A percentile compares a stretch with the other conserved stretches of the same genome.
Conservation (phyloP, 2,113 vertebrate species). For the Tupaia chinensis region DNA sequence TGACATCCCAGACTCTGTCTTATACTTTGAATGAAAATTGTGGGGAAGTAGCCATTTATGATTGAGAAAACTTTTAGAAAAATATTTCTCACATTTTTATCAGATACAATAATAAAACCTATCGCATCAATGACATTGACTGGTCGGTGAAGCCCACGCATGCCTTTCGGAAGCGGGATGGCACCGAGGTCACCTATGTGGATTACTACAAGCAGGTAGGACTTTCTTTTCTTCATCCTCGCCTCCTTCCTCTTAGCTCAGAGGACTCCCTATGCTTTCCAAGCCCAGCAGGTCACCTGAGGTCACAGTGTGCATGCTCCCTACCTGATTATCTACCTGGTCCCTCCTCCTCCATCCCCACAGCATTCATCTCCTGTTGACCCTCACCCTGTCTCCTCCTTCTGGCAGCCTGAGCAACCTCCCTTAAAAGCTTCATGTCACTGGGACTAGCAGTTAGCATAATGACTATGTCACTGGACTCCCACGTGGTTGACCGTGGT, state of each 20-base stretch:
- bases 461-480: too few species aligned
- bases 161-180: conserved; percentile 82
- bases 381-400: neutral
- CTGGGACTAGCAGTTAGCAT: too few species aligned
- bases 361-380: too few species aligned
- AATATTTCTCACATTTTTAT: conserved; percentile 28
- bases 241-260: neutral
- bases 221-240: neutral
- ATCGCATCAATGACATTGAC: conserved; percentile 85
- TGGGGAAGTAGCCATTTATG: neutral
- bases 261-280: neutral
- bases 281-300: too few species aligned
- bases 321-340: neutral
- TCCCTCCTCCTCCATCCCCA: neutral
- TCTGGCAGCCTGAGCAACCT: neutral
- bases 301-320: neutral
- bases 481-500: too few species aligned
- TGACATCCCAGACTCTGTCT: neutral
- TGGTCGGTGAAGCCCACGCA: conserved; percentile 83
- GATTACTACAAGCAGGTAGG: conserved; percentile 87
- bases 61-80: neutral
- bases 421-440: neutral
- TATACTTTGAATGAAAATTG: neutral
- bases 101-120: conserved; percentile 88
- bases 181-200: conserved; percentile 80